phyloP scores from a whole-genome alignment of 2,888 invertebrate species.

The Syrphus vitripennis region DNA sequence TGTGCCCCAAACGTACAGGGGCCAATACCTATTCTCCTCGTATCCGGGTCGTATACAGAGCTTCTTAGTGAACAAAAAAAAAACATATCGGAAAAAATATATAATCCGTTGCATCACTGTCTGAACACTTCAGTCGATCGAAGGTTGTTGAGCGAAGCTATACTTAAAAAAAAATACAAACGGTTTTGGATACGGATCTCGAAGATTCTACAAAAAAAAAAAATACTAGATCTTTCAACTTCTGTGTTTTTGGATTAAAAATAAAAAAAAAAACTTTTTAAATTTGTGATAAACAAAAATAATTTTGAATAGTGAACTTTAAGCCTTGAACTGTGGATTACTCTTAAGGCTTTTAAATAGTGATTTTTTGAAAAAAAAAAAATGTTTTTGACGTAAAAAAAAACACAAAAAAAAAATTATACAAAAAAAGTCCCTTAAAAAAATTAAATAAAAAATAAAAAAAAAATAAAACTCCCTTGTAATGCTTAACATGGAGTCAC shows the following conservation, averaged over 20 bases:
- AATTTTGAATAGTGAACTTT: slow-evolving; percentile 33
- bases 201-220: slow-evolving; percentile 20
- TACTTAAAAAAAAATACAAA: slow-evolving; percentile 53
- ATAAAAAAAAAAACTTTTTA: slow-evolving; percentile 5
- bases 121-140: slow-evolving; percentile 81
- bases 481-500: slow-evolving; percentile 81
- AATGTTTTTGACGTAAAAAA: slow-evolving; percentile 55
- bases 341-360: slow-evolving; percentile 21
- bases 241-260: neutral
- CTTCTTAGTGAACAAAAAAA: slow-evolving; percentile 58
- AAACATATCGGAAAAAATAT: slow-evolving; percentile 75
- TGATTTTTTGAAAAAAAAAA: slow-evolving; percentile 56
- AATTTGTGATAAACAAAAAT: slow-evolving; percentile 16
- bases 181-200: slow-evolving; percentile 55
- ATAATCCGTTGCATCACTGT: slow-evolving; percentile 82
- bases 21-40: slow-evolving; percentile 73
- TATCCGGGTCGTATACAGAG: slow-evolving; percentile 72
- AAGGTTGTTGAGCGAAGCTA: slow-evolving; percentile 78
- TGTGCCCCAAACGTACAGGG: slow-evolving; percentile 54
- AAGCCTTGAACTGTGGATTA: slow-evolving; percentile 53
- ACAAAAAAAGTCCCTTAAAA: slow-evolving; percentile 20
- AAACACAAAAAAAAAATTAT: neutral
- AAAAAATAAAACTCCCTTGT: slow-evolving; percentile 41
- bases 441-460: neutral
- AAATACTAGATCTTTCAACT: neutral